Conservation (phyloP, 1,140 invertebrate genomes). For the Cyclina sinensis region DNA sequence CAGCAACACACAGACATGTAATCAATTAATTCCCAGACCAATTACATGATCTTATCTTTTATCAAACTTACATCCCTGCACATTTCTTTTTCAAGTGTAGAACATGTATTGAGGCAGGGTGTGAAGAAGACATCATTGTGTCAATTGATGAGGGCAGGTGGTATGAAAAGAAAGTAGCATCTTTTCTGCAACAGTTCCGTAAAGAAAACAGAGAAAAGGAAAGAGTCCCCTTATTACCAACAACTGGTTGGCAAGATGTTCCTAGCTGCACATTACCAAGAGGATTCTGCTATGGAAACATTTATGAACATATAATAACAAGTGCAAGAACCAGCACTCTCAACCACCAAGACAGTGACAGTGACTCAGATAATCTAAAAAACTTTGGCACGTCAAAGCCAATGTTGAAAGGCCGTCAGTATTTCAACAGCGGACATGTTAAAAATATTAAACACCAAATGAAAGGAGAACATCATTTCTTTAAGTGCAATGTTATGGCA, state of each 20-base stretch:
- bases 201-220: not conserved
- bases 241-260: constrained; percentile 1
- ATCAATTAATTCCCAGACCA: no score
- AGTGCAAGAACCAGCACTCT: not conserved
- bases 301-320: constrained; percentile 29
- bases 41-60: no score
- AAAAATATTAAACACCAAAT: not conserved
- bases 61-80: not conserved
- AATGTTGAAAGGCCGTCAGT: not conserved
- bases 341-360: not conserved
- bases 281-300: not conserved
- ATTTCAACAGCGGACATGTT: constrained; percentile 3
- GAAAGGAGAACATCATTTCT: not conserved
- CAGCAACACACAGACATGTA: no score
- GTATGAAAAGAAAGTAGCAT: constrained; percentile 7
- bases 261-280: not conserved
- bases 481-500: not conserved
- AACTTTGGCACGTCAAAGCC: constrained; percentile 18
- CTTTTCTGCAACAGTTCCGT: not conserved
- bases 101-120: constrained; percentile 25
- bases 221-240: not conserved
- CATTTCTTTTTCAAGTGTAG: constrained; percentile 17
- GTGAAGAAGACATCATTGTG: not conserved
- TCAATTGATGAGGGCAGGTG: constrained; percentile 28
- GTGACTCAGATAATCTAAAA: not conserved